A percentile compares a stretch with the other conserved stretches of the same genome.
Evolutionary conservation across 2,888 invertebrate species (phyloP).

Genomic region (Strigamia maritima): DNA sequence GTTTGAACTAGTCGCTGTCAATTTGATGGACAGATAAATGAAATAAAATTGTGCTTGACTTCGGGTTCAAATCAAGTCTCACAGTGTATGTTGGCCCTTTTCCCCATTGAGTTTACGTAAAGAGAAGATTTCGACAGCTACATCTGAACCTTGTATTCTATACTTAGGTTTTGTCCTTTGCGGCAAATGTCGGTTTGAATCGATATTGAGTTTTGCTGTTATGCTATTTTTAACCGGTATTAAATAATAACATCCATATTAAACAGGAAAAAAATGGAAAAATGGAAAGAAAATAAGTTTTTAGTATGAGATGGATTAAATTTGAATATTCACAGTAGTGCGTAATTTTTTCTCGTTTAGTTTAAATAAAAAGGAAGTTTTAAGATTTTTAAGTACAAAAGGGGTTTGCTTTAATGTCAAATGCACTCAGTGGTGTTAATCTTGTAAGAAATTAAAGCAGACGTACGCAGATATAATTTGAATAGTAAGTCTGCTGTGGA

Average conservation of each 20-base stretch:
- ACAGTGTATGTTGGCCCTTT: not conserved
- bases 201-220: not conserved
- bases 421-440: too few species aligned
- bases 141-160: not conserved
- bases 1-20: not conserved
- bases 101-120: not conserved
- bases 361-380: too few species aligned
- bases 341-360: too few species aligned
- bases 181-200: not conserved
- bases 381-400: too few species aligned
- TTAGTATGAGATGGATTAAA: not conserved
- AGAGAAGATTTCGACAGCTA: not conserved
- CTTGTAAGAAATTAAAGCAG: too few species aligned
- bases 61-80: not conserved
- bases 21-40: not conserved
- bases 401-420: too few species aligned
- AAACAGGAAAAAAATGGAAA: not conserved
- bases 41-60: not conserved
- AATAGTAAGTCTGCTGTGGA: too few species aligned
- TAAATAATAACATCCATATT: not conserved
- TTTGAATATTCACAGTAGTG: not conserved
- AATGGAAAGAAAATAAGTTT: not conserved
- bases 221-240: slow-evolving; percentile 11
- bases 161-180: not conserved
- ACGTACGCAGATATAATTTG: too few species aligned